Evolutionary conservation across 1,140 invertebrate species (phyloP), one percentile per base, ranked within the genome.

Genomic region (Portunus trituberculatus): DNA sequence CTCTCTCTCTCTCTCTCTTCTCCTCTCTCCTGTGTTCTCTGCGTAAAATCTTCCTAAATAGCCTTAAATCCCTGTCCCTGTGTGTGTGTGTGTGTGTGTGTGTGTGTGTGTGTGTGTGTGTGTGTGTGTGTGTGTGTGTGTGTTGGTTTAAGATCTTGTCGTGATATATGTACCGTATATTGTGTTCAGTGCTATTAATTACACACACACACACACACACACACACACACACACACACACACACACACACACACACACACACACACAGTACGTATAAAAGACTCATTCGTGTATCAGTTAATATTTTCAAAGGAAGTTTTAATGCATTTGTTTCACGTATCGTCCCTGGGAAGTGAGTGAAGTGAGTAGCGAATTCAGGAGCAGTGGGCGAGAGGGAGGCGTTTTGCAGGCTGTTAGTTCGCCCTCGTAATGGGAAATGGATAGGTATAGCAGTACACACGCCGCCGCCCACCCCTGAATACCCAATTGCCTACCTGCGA

Each of bases 1-100:
- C 90, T 91, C 89, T 91, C 89, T 59, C 90, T 91, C 90, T 67
- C 90, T 67, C 46, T 59, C 90, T 59, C 48, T 76, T 25, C 67
- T 76, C 7, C 67, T n/a, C 0, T 76, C 0, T 76, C 6, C 67
- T 25, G 20, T n/a, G 10, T n/a, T 76, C 67, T 25, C n/a, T n/a
- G 25, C 67, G 67, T 76, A 76, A 76, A 76, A 25, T 8, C 25
- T 76, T 76, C n/a, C 67, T n/a, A 76, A 76, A 76, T 25, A n/a
- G 10, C 67, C 16, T 76, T 0, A 76, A 76, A 76, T 76, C 67
- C 25, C 12, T 25, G 67, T 8, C 67, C 20, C 0, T 20, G n/a
- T 12, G 20, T 25, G 67, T 25, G 67, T 25, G 67, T 76, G 67
- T 59, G 16, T 39, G 39, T 39, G 52, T 59, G 52, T 12, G 52